phyloP scores from a whole-genome alignment of 2,113 vertebrate genomes.

The Vulpes ferrilata region DNA sequence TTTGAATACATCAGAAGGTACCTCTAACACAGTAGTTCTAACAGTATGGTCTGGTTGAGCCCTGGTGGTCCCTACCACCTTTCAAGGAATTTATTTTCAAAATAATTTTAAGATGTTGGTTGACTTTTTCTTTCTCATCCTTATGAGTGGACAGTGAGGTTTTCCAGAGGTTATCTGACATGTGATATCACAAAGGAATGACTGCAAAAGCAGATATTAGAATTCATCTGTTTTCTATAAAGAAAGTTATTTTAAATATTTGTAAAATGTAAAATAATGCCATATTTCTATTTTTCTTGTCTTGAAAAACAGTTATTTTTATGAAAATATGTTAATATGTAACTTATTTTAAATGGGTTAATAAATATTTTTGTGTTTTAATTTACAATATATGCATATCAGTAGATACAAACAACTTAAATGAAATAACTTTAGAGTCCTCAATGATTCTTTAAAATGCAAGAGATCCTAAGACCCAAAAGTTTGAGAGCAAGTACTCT shows the following conservation, averaged over 20 bases:
- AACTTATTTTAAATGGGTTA: conserved; percentile 35
- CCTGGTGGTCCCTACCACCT: background rate
- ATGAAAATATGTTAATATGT: background rate
- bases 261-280: conserved; percentile 18
- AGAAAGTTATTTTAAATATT: conserved; percentile 21
- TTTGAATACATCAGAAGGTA: background rate
- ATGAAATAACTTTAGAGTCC: background rate
- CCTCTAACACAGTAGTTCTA: background rate
- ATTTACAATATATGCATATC: background rate
- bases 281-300: background rate
- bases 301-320: background rate
- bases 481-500: background rate
- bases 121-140: background rate
- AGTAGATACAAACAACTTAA: background rate
- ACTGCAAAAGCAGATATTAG: background rate
- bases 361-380: background rate
- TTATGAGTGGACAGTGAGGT: background rate
- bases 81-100: background rate
- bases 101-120: background rate
- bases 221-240: background rate
- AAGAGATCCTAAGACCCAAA: background rate
- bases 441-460: background rate
- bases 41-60: background rate
- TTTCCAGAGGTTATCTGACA: background rate
- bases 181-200: background rate